These are phyloP conservation scores for Sarcophaga carnaria DNA, from an alignment of 2,888 invertebrate genomes.

Conservation along the genomic window DNA sequence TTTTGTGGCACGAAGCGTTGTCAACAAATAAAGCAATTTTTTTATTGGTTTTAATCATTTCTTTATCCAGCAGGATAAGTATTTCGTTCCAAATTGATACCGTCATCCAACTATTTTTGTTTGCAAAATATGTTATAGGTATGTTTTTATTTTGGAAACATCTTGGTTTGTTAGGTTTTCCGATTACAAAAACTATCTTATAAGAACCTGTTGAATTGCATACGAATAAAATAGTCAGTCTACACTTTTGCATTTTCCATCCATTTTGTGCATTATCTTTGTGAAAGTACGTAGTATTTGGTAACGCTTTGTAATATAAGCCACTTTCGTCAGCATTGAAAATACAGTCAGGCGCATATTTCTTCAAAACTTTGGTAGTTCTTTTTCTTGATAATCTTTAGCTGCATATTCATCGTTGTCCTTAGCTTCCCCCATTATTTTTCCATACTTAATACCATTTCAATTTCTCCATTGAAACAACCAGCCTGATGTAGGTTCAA, in stretches of 20 bases:
- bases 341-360: too few species aligned
- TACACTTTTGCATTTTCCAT: too few species aligned
- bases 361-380: too few species aligned
- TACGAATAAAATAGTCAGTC: neutral
- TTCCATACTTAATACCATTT: constrained; percentile 7
- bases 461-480: constrained; percentile 26
- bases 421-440: constrained; percentile 14
- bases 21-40: constrained; percentile 17
- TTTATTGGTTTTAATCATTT: constrained; percentile 10
- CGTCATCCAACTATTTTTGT: neutral
- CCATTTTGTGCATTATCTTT: too few species aligned
- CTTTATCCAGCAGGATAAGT: neutral
- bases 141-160: neutral
- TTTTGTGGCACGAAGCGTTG: constrained; percentile 22
- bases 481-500: constrained; percentile 26
- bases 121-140: neutral
- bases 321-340: too few species aligned
- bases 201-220: constrained; percentile 8
- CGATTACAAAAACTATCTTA: constrained; percentile 15
- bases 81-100: neutral
- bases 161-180: constrained; percentile 11
- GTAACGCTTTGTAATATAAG: too few species aligned
- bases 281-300: too few species aligned
- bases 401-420: constrained; percentile 28
- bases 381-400: constrained; percentile 2